Base-by-base conservation (phyloP, 2,113 vertebrate genomes). In the Nothoprocta pentlandii region DNA sequence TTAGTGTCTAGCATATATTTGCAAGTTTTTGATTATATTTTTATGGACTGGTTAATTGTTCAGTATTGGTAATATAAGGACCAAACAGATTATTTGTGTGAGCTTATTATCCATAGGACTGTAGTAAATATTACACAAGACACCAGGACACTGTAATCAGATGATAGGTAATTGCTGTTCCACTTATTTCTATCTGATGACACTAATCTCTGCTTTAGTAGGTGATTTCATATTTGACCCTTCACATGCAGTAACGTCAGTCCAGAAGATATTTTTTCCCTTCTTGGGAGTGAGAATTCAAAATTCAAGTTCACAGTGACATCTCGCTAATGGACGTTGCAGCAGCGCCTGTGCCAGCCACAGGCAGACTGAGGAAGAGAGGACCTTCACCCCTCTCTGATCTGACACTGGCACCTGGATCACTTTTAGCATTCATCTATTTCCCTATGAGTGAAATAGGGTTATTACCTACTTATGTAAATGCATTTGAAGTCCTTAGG, bases 341-440 rank as follows among this genome's bases (percentile, higher is more conserved):
- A 47, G n/a, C 16, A 2, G 2, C 0, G 2, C 9, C 58, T 36
- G 32, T 41, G 63, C 34, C 21, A 66, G 64, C 30, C 5, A 23
- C 54, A 36, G 62, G 26, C 58, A 54, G 64, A 36, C 51, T 1
- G 3, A 61, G 34, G 23, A 21, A 77, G 64, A 56, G 26, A 28
- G 80, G 36, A 53, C 51, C 26, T 41, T 54, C 16, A 6, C 47
- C 12, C 5, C 47, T 78, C 59, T 25, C 39, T 81, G 17, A 67
- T 54, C 34, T 54, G 41, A 23, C 15, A 9, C 7, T 41, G 70
- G 32, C 26, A 25, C 28, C 41, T 56, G 61, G 46, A 19, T 62
- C 59, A 90, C 25, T 23, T 64, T 82, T 71, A 81, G 25, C 41
- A 10, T 42, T 64, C 56, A 4, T 54, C n/a, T 41, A 26, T 64